A percentile compares a stretch with the other conserved stretches of the same genome.
These are phyloP conservation scores for Triops longicaudatus DNA, from an alignment of 1,140 invertebrate genomes.

Conservation along the genomic window DNA sequence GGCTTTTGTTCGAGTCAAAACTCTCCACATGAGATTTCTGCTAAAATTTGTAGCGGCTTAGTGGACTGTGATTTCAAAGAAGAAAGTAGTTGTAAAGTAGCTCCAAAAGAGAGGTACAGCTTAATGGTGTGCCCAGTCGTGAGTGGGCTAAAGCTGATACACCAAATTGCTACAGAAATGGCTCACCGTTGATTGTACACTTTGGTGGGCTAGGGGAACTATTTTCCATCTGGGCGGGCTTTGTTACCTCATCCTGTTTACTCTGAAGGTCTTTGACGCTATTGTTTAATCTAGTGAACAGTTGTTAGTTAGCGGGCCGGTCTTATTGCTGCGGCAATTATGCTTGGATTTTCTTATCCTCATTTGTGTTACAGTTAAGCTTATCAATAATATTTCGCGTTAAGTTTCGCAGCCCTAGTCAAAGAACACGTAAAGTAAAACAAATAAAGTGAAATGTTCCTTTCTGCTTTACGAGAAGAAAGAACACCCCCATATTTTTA, in stretches of 20 bases:
- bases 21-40: neutral
- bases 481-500: neutral
- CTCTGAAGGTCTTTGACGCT: neutral
- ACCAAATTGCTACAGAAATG: neutral
- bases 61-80: neutral
- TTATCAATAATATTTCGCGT: too few species aligned
- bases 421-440: too few species aligned
- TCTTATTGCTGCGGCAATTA: too few species aligned
- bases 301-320: too few species aligned
- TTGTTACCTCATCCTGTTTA: neutral
- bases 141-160: neutral
- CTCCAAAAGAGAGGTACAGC: neutral
- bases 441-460: too few species aligned
- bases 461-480: too few species aligned
- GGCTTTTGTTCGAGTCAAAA: too few species aligned
- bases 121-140: neutral
- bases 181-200: conserved; percentile 10
- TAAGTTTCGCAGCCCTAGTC: too few species aligned
- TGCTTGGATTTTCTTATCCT: too few species aligned
- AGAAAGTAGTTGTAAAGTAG: neutral
- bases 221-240: neutral
- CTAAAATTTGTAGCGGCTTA: neutral
- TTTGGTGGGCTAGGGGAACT: neutral
- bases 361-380: too few species aligned
- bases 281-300: neutral